Conservation (phyloP, 2,113 vertebrate species). For the Sapajus apella region DNA sequence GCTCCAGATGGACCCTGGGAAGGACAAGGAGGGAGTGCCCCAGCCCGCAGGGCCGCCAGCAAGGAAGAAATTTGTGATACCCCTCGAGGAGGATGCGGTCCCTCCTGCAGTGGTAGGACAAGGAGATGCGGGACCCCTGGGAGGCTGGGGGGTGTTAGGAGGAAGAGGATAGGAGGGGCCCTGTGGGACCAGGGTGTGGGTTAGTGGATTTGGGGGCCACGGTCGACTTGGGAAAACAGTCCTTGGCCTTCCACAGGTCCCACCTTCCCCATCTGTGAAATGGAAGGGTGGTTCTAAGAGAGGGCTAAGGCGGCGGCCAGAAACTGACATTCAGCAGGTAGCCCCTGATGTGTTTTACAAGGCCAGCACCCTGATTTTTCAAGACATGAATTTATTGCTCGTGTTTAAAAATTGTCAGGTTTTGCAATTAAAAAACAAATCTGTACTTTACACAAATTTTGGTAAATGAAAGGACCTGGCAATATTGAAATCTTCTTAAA, state of each 20-base stretch:
- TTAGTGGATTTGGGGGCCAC: not conserved
- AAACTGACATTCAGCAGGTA: not conserved
- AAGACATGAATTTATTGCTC: not conserved
- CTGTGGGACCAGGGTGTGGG: not conserved
- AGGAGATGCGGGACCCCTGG: not conserved
- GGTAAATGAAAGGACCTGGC: not conserved
- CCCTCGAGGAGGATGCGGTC: slow-evolving; percentile 52
- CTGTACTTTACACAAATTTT: not conserved
- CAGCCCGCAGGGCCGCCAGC: slow-evolving; percentile 24
- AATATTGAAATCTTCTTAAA: not conserved
- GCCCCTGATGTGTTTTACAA: not conserved
- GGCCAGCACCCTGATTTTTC: not conserved
- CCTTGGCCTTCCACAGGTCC: not conserved
- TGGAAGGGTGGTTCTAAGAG: not conserved
- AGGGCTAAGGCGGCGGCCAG: not conserved
- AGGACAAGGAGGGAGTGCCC: slow-evolving; percentile 14
- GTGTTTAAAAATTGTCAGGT: not conserved
- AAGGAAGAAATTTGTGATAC: slow-evolving; percentile 75
- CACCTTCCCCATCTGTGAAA: not conserved
- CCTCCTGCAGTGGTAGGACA: slow-evolving; percentile 61
- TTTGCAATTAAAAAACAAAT: not conserved
- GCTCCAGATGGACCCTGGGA: slow-evolving; percentile 45
- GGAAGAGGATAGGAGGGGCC: not conserved
- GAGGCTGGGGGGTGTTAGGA: not conserved
- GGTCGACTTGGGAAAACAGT: not conserved